phyloP scores from a whole-genome alignment of 2,113 vertebrate species.

The Gracilinanus agilis region DNA sequence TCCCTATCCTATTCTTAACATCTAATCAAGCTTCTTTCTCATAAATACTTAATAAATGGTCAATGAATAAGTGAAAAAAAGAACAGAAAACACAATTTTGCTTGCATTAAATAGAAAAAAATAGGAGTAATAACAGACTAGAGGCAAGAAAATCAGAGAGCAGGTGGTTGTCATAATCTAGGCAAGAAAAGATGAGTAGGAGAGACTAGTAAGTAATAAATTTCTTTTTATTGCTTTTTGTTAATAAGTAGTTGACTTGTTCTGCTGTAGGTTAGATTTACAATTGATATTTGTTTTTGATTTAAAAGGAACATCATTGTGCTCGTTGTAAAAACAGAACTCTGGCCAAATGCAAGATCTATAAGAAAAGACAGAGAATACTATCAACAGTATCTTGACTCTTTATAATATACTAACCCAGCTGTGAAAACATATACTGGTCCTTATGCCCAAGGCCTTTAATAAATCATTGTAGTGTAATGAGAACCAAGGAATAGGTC shows the following conservation, averaged over 20 bases:
- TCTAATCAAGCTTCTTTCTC: not conserved
- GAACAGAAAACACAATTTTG: not conserved
- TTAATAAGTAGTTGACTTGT: not conserved
- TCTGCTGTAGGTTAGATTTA: not conserved
- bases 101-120: not conserved
- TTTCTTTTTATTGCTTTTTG: not conserved
- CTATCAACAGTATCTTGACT: not conserved
- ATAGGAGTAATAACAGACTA: not conserved
- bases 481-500: not conserved
- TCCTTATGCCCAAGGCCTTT: constrained; percentile 18
- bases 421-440: not conserved
- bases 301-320: not conserved
- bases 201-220: not conserved
- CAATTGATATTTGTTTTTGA: constrained; percentile 19
- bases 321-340: constrained; percentile 23
- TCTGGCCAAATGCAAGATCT: not conserved
- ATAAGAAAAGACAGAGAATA: constrained; percentile 37
- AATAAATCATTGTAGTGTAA: constrained; percentile 3
- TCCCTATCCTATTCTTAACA: not conserved
- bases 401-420: constrained; percentile 1
- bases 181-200: constrained; percentile 1
- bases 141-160: constrained; percentile 4
- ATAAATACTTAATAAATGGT: not conserved
- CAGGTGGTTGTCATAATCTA: not conserved
- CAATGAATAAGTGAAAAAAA: not conserved